Evolutionary conservation across 2,888 invertebrate species (phyloP).

Genomic region (Piscicola geometra): DNA sequence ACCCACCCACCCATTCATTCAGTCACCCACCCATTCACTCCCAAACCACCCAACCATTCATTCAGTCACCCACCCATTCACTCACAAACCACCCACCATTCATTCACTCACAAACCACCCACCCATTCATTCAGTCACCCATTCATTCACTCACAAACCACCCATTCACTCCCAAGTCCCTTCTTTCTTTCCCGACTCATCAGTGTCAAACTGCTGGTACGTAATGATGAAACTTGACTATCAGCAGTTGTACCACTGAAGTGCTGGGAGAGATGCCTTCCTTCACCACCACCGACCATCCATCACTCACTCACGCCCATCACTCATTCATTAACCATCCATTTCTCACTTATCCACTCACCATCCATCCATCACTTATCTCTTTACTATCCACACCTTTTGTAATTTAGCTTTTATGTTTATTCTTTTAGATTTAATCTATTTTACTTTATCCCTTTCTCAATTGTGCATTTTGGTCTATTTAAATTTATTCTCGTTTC

Average conservation of each 20-base stretch:
- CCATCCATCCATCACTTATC: not conserved
- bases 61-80: not conserved
- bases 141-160: not conserved
- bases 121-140: not conserved
- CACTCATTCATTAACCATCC: too few relatives aligned
- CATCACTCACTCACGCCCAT: too few relatives aligned
- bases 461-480: too few relatives aligned
- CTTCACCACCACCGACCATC: not conserved
- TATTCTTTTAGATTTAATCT: too few relatives aligned
- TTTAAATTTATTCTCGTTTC: too few relatives aligned
- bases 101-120: not conserved
- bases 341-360: not conserved
- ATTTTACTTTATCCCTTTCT: too few relatives aligned
- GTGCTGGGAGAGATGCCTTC: slow-evolving; percentile 2
- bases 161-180: not conserved
- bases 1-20: not conserved
- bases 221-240: slow-evolving; percentile 6
- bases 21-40: not conserved
- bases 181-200: not conserved
- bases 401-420: too few relatives aligned
- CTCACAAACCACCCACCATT: not conserved
- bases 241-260: slow-evolving; percentile 32
- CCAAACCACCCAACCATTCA: not conserved
- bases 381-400: not conserved
- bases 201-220: slow-evolving; percentile 30